A percentile compares a stretch with the other conserved stretches of the same genome.
Evolutionary conservation across 37 sponge, comb jelly and placozoan genomes (phyloP).

Genomic region (Haliclona indistincta): DNA sequence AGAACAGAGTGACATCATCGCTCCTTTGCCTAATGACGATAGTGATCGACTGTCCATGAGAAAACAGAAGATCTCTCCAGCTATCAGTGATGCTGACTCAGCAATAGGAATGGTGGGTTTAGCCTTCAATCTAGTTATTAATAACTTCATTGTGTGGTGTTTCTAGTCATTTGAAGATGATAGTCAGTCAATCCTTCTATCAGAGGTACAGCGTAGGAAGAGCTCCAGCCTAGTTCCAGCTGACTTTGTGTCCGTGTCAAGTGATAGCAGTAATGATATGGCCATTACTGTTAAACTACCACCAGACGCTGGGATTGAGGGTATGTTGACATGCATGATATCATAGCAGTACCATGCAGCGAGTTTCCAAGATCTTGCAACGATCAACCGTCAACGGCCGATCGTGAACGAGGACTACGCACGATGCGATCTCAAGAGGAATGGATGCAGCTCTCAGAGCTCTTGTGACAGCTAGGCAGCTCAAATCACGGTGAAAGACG

Average conservation of each 20-base stretch:
- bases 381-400: no score
- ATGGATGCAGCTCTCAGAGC: no score
- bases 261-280: not conserved
- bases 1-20: constrained; percentile 14
- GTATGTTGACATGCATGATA: no score
- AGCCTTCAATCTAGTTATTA: not conserved
- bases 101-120: constrained; percentile 58
- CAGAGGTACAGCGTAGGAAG: not conserved
- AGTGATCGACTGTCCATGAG: not conserved
- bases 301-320: not conserved
- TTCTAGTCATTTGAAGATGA: not conserved
- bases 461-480: no score
- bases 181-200: not conserved
- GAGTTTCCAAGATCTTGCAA: no score
- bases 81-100: constrained; percentile 57
- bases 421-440: no score
- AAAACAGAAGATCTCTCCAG: no score
- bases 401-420: no score
- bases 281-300: not conserved
- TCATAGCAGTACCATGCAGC: no score
- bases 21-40: constrained; percentile 4
- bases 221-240: not conserved
- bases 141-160: not conserved
- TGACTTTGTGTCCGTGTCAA: not conserved
- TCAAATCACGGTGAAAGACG: no score